phyloP scores from a whole-genome alignment of 2,797 vertebrate species.

The Epinephelus malabaricus region DNA sequence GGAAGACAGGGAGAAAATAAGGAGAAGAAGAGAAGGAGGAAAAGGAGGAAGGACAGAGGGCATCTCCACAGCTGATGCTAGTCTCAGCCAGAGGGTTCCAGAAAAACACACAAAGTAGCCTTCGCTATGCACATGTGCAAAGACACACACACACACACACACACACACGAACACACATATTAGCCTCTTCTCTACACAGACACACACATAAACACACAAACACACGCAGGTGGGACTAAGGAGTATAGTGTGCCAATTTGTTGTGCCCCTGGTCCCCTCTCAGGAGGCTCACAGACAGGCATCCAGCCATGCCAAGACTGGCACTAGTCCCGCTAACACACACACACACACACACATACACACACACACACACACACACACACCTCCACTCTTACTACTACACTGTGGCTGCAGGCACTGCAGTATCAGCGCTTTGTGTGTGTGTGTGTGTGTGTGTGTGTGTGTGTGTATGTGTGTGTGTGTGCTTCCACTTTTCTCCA shows the following conservation, averaged over 20 bases:
- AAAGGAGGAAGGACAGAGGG: slow-evolving; percentile 50
- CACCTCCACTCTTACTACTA: slow-evolving; percentile 37
- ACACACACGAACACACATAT: slow-evolving; percentile 42
- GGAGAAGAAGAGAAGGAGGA: slow-evolving; percentile 21
- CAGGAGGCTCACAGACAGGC: slow-evolving; percentile 74
- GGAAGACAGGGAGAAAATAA: slow-evolving; percentile 32
- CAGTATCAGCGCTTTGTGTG: slow-evolving; percentile 44
- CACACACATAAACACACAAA: slow-evolving; percentile 65
- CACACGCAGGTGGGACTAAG: slow-evolving; percentile 79
- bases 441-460: slow-evolving; percentile 6
- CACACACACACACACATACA: slow-evolving; percentile 33
- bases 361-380: slow-evolving; percentile 31
- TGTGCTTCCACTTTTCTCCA: slow-evolving; percentile 64
- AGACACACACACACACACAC: slow-evolving; percentile 36
- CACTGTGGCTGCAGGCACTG: slow-evolving; percentile 66
- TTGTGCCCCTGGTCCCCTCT: slow-evolving; percentile 81
- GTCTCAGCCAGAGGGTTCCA: slow-evolving; percentile 69
- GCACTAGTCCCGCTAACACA: slow-evolving; percentile 75
- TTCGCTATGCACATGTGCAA: slow-evolving; percentile 38
- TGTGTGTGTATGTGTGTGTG: slow-evolving; percentile 29
- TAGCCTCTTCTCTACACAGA: slow-evolving; percentile 54
- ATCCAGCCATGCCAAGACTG: slow-evolving; percentile 81
- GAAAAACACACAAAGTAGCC: slow-evolving; percentile 65
- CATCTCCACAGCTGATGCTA: slow-evolving; percentile 69
- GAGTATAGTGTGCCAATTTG: slow-evolving; percentile 81